phyloP scores from a whole-genome alignment of 2,797 vertebrate species.

The Arctocebus calabarensis region DNA sequence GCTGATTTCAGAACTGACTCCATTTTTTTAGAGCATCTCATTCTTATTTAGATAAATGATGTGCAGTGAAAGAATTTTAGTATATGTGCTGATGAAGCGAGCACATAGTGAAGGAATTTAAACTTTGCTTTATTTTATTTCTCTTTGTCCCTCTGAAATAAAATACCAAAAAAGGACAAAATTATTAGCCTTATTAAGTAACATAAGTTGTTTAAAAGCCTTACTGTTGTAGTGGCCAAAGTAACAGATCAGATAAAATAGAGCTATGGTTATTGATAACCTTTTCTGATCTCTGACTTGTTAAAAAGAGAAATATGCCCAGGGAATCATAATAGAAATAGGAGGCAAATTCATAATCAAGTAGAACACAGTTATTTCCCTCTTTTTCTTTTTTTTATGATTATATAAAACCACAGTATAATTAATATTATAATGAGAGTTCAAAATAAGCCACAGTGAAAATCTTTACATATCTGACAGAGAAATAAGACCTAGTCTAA shows the following conservation, averaged over 20 bases:
- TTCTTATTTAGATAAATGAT: conserved; percentile 36
- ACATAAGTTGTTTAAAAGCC: conserved; percentile 16
- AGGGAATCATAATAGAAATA: conserved; percentile 42
- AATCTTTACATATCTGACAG: background rate
- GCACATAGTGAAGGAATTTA: background rate
- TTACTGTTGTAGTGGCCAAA: background rate
- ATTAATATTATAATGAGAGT: background rate
- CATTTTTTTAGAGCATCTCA: conserved; percentile 13
- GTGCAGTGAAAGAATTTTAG: background rate
- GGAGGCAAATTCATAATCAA: conserved; percentile 37
- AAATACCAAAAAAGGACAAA: background rate
- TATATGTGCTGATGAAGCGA: no score
- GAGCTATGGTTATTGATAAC: conserved; percentile 15
- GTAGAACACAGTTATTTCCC: background rate
- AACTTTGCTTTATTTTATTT: conserved; percentile 42
- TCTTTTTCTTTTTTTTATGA: background rate
- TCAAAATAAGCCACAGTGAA: background rate
- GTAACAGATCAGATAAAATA: conserved; percentile 15
- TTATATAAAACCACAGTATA: background rate
- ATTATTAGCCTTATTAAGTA: background rate
- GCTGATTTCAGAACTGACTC: background rate
- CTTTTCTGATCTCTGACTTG: conserved; percentile 48
- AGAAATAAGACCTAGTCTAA: conserved; percentile 32
- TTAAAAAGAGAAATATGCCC: conserved; percentile 22
- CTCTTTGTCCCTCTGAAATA: background rate